Base-by-base conservation (phyloP, 2,797 vertebrate genomes). In the Alosa sapidissima region DNA sequence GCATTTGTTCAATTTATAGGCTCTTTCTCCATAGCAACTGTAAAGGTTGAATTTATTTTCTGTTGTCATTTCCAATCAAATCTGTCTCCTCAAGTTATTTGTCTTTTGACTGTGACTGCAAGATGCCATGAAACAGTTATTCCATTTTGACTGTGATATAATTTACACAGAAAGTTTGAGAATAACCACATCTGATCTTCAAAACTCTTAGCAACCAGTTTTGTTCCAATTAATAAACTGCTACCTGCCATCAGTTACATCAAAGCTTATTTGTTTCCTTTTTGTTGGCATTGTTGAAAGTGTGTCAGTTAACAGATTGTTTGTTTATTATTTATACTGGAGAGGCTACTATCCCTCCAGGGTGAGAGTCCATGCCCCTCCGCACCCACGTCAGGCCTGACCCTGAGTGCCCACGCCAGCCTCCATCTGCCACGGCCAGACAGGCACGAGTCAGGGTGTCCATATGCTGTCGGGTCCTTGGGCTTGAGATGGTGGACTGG, bases 291-390 rank as follows among this genome's bases (percentile, higher is more conserved):
- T 16, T 41, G 4, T 13, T 72, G 33, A 41, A 68, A 36, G 5
- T 24, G 58, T 62, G 58, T 62, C 58, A 72, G 33, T 41, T 41
- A 41, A 41, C 65, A 36, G 65, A 36, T 72, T 36, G 65, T 72
- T 72, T 72, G 65, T 72, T 72, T 36, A 72, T 41, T 16, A 72
- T 72, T 72, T 72, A 72, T 36, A 72, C 65, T 72, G 65, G 33
- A 72, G 10, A 7, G 55, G 60, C 60, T 11, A 33, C n/a, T 9
- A 28, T 36, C 4, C 2, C 60, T 68, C 28, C 28, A 68, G 28
- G 28, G 10, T 75, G 5, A 16, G 14, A 75, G 0, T 7, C 68
- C 14, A 8, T 45, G 68, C 16, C 68, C 68, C 36, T 45, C 36
- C 45, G 68, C 68, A 6, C 68, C 19, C 68, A 75, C 33, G 5